Base-by-base conservation (phyloP, 2,888 invertebrate genomes). In the Portevinia maculata region DNA sequence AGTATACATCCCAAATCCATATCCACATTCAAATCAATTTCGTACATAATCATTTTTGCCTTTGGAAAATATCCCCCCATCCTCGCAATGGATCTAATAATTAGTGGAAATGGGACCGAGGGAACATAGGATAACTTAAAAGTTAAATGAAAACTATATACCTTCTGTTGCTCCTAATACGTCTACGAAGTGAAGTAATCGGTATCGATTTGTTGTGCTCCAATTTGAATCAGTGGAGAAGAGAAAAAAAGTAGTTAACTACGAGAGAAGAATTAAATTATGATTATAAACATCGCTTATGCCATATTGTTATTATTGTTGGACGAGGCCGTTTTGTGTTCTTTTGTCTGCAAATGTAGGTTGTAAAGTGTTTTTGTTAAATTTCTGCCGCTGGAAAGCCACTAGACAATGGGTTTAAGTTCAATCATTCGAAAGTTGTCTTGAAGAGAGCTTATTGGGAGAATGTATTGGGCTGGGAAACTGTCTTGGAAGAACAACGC, bases 201-300 rank as follows among this genome's bases (percentile, higher is more conserved):
- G 79, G 74, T 79, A 79, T 79, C 79, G 79, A 79, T 79, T 79
- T 79, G 74, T 74, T 79, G 62, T 79, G 79, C 74, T 79, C 79
- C 79, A 79, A 76, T 76, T 76, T 69, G 60, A 76, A 62, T 60
- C 69, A 41, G 32, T 67, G 8, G 19, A 32, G 48, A 53, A 46
- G 30, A 30, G 34, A 28, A 37, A 37, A 46, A 44, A 32, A 32
- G 15, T 44, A 15, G 50, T 48, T 41, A 60, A 44, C 21, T 21
- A 55, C 62, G 17, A 64, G 73, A 64, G 64, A 24, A 64, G 73
- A 62, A 64, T 64, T 44, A 64, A 73, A 74, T 64, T 65, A 74
- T 74, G 57, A 74, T 41, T 74, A 62, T 24, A 46, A 39, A 73
- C 55, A 73, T 64, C 39, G 62, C 24, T 46, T 41, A 28, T 41